Evolutionary conservation across 2,888 invertebrate genomes (phyloP).

Genomic region (Andrena flavipes): DNA sequence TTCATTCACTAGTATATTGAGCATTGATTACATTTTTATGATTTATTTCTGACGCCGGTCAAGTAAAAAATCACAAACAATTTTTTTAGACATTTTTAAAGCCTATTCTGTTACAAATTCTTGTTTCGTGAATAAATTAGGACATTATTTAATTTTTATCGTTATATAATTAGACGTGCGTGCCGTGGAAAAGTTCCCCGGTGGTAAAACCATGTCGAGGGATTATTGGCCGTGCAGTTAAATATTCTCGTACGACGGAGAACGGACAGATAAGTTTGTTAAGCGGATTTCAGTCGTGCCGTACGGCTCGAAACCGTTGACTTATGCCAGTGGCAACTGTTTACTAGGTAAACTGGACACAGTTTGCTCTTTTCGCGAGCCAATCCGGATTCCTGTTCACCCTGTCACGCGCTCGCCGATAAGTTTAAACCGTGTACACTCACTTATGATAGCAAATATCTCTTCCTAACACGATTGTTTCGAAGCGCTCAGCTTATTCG

Average conservation of each 20-base stretch:
- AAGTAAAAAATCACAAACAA: too few relatives aligned
- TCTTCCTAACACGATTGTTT: not conserved
- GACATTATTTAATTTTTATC: too few relatives aligned
- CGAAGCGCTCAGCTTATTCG: not conserved
- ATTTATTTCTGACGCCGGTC: too few relatives aligned
- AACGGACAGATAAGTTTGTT: conserved; percentile 55
- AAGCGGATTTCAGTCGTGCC: conserved; percentile 55
- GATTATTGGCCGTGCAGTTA: conserved; percentile 53
- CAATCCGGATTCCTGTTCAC: conserved; percentile 24
- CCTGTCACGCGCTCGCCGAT: conserved; percentile 23
- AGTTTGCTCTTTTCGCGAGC: conserved; percentile 38
- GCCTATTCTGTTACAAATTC: too few relatives aligned
- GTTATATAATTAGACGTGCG: conserved; percentile 2
- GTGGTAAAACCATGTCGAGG: not conserved
- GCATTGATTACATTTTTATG: too few relatives aligned
- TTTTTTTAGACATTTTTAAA: too few relatives aligned
- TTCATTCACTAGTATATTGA: too few relatives aligned
- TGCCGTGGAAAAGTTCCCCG: conserved; percentile 26
- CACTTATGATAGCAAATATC: not conserved
- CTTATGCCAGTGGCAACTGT: conserved; percentile 48
- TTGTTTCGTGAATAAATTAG: too few relatives aligned
- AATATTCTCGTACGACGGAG: conserved; percentile 48
- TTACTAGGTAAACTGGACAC: conserved; percentile 46
- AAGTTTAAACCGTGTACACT: not conserved
- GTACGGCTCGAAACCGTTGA: conserved; percentile 48